These are phyloP conservation scores for Saxidomus purpurata DNA, from an alignment of 1,140 invertebrate species.

Conservation along the genomic window DNA sequence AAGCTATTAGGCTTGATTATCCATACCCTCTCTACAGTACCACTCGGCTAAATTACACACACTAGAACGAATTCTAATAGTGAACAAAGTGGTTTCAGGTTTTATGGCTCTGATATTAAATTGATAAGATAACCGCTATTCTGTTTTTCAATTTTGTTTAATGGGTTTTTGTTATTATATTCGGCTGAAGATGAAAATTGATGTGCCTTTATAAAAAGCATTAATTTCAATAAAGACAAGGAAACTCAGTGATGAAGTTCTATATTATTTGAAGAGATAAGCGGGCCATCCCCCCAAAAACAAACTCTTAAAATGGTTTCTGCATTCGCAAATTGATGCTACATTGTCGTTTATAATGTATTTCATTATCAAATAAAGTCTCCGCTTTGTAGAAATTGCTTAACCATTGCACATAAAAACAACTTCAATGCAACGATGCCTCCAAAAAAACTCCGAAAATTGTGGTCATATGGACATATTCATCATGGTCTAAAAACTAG, in stretches of 20 bases:
- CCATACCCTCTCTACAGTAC: background rate
- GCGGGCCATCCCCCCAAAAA: background rate
- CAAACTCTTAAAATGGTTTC: background rate
- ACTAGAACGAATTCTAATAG: conserved; percentile 15
- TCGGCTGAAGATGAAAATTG: conserved; percentile 20
- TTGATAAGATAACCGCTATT: conserved; percentile 23
- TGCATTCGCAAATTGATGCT: background rate
- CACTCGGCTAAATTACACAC: conserved; percentile 33
- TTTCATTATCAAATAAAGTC: background rate
- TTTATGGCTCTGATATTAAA: conserved; percentile 17
- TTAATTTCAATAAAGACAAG: conserved; percentile 52
- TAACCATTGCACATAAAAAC: background rate
- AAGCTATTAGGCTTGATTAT: conserved; percentile 44
- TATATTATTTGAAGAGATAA: conserved; percentile 42
- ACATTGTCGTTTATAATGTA: background rate
- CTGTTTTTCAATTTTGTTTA: conserved; percentile 53
- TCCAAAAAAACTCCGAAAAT: background rate
- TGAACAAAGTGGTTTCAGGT: conserved; percentile 29
- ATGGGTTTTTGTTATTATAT: conserved; percentile 57
- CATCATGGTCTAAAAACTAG: background rate
- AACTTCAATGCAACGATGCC: background rate
- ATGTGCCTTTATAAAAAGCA: conserved; percentile 43
- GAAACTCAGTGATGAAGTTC: background rate
- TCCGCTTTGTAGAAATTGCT: background rate
- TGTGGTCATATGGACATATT: background rate